These are phyloP conservation scores for Neosilurus hyrtlii DNA, from an alignment of 2,797 vertebrate species.

Conservation along the genomic window DNA sequence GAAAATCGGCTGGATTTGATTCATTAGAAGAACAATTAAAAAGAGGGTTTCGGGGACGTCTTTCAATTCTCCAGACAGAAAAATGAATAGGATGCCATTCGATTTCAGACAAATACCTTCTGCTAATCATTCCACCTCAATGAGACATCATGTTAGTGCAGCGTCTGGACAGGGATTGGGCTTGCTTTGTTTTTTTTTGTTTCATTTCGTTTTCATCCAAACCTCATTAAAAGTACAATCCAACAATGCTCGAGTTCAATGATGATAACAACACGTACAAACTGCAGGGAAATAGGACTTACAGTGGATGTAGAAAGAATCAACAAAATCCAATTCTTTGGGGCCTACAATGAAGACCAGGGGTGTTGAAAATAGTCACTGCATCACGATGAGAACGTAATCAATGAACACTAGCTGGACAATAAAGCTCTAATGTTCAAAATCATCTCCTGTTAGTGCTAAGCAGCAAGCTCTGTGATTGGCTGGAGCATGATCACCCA, in stretches of 20 bases:
- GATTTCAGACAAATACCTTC: slow-evolving; percentile 28
- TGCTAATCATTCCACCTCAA: slow-evolving; percentile 17
- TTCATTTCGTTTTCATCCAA: background rate
- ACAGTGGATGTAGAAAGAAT: too few relatives aligned
- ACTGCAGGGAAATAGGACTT: background rate
- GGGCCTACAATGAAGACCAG: too few relatives aligned
- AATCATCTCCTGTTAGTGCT: too few relatives aligned
- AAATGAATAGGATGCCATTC: slow-evolving; percentile 3
- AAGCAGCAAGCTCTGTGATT: too few relatives aligned
- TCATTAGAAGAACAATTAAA: slow-evolving; percentile 16
- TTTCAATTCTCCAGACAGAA: background rate
- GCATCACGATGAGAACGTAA: too few relatives aligned
- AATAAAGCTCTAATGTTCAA: too few relatives aligned
- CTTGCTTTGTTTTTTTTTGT: background rate
- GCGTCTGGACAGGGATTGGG: background rate
- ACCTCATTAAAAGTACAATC: slow-evolving; percentile 19
- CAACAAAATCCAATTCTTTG: too few relatives aligned
- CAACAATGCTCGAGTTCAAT: background rate
- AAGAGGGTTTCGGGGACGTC: background rate
- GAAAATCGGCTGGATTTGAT: slow-evolving; percentile 4
- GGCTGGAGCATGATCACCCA: too few relatives aligned
- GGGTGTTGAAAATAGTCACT: too few relatives aligned
- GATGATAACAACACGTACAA: background rate
- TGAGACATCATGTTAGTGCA: slow-evolving; percentile 2
- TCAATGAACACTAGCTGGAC: too few relatives aligned